Base-by-base conservation (phyloP, 2,797 vertebrate genomes). In the Philypnodon macrostomus region DNA sequence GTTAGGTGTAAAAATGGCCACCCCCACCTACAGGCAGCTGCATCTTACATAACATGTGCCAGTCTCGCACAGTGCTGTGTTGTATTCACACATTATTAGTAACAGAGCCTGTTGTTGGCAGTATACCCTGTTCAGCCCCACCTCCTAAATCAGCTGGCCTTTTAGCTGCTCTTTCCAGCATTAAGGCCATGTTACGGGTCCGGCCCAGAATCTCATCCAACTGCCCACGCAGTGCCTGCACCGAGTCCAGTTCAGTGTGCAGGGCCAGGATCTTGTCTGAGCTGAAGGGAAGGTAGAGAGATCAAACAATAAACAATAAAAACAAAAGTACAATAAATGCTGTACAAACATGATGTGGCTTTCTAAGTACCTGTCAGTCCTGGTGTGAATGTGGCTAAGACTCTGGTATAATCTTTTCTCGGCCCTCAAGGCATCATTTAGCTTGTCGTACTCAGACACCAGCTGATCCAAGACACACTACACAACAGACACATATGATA, bases 391-490 rank as follows among this genome's bases (percentile, higher is more conserved):
- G 53, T 92, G 91, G 21, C 88, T 83, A 47, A 98, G 88, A 57
- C 87, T 93, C 81, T 92, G 89, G 23, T 96, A 98, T 29, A 98
- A 83, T 35, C 91, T 91, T 75, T 91, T 93, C 84, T 98, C 96
- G 0, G 88, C 80, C 73, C 87, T 92, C 38, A 98, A 83, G 66
- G 93, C 92, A 11, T 95, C 91, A 5, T 94, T 98, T 49, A 99
- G 88, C 41, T 84, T 84, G 72, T 87, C 87, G 72, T 92, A 93
- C 68, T 97, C 95, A 2, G 87, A 88, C 13, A 91, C 84, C 4
- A 97, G 87, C 67, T 93, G 92, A 70, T 95, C 92, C 51, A 98
- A 79, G 68, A 90, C 85, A 70, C 81, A 68, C 83, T 95, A 63
- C 51, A 63, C 27, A 31, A 35, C 7, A 15, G 29, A 26, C 34